phyloP scores from a whole-genome alignment of 1,140 invertebrate genomes.

The Pseudomyrmex cubaensis region DNA sequence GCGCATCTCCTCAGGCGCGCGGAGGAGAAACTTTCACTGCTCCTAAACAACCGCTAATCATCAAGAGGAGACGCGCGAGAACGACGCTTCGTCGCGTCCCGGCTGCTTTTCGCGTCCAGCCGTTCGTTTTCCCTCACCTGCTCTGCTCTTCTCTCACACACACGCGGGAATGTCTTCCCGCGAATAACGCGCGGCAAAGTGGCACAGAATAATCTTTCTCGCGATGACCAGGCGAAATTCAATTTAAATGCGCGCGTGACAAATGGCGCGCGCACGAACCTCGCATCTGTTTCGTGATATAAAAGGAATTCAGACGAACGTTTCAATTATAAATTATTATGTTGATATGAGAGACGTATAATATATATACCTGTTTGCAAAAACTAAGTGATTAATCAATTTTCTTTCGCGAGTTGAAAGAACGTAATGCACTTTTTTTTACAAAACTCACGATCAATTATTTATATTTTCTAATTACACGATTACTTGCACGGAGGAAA shows the following conservation, averaged over 20 bases:
- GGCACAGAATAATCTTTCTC: constrained; percentile 17
- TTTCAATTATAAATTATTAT: too few species aligned
- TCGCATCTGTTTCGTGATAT: not conserved
- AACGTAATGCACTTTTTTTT: too few species aligned
- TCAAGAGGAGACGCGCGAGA: constrained; percentile 30
- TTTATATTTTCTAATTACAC: too few species aligned
- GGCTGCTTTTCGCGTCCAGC: constrained; percentile 25
- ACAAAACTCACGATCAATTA: too few species aligned
- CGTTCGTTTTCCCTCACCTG: not conserved
- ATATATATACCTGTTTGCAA: too few species aligned
- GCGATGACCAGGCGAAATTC: constrained; percentile 4
- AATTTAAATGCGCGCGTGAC: too few species aligned
- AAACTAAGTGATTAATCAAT: too few species aligned
- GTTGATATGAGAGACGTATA: too few species aligned
- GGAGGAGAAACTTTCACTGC: constrained; percentile 50
- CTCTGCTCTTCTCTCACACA: not conserved
- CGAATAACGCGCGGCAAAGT: constrained; percentile 15
- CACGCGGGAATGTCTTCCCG: not conserved
- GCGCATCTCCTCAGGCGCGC: constrained; percentile 28
- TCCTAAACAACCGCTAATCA: constrained; percentile 57
- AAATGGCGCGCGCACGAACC: constrained; percentile 12
- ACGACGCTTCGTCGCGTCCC: constrained; percentile 22
- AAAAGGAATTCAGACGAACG: not conserved
- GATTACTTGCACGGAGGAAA: too few species aligned
- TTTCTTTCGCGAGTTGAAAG: too few species aligned